phyloP scores from a whole-genome alignment of 2,797 vertebrate genomes.

The Neosilurus hyrtlii region DNA sequence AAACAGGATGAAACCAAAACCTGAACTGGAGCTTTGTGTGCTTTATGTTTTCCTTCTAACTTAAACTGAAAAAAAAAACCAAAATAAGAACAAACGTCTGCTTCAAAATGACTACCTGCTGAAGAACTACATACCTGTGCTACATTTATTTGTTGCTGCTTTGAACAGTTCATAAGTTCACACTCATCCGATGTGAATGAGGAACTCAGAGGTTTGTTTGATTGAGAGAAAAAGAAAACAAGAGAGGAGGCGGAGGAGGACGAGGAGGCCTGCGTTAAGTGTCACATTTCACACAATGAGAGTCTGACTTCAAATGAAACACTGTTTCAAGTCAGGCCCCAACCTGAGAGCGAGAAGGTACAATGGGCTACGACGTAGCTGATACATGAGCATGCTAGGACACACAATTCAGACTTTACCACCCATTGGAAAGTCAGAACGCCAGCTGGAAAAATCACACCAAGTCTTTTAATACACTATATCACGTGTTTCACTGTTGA shows the following conservation, averaged over 20 bases:
- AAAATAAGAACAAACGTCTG: too few relatives aligned
- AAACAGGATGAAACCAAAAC: slow-evolving; percentile 44
- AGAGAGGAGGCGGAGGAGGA: slow-evolving; percentile 1
- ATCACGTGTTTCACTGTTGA: neutral
- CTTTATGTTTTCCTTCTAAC: neutral
- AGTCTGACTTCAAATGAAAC: neutral
- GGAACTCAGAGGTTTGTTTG: neutral
- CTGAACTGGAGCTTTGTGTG: slow-evolving; percentile 32
- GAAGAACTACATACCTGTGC: neutral
- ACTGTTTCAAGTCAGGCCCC: slow-evolving; percentile 16
- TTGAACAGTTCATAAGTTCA: neutral
- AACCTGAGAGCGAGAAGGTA: slow-evolving; percentile 22
- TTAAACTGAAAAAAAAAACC: neutral
- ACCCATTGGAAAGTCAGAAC: neutral
- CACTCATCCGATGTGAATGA: neutral
- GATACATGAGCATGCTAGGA: slow-evolving; percentile 14
- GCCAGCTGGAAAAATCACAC: neutral
- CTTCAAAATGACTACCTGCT: neutral
- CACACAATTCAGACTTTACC: slow-evolving; percentile 13
- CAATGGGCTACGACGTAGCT: slow-evolving; percentile 1
- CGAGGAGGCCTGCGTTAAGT: neutral
- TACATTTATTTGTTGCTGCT: neutral
- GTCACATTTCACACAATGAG: slow-evolving; percentile 28
- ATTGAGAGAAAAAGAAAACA: neutral
- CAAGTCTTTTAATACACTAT: slow-evolving; percentile 1